Conservation (phyloP, 92 coral and sea anemone genomes). For the Actinernus sp. region DNA sequence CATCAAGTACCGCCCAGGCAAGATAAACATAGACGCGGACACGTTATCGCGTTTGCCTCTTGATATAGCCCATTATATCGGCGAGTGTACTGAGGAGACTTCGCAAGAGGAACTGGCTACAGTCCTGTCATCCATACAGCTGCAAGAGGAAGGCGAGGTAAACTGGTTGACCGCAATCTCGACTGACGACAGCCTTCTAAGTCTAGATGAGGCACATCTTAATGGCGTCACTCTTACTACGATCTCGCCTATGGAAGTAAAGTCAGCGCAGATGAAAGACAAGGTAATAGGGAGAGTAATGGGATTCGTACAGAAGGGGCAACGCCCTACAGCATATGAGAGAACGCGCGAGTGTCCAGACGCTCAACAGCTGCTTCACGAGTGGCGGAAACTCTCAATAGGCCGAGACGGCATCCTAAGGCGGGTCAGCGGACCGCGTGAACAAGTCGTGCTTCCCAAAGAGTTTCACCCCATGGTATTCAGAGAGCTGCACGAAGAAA, state of each 20-base stretch:
- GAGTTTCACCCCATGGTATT: too few species aligned
- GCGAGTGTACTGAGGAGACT: background rate
- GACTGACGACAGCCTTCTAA: background rate
- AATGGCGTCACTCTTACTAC: too few species aligned
- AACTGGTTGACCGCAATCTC: too few species aligned
- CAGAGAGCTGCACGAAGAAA: conserved; percentile 20
- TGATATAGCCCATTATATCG: background rate
- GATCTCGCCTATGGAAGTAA: conserved; percentile 15
- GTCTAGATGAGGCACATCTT: conserved; percentile 5
- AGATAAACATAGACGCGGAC: conserved; percentile 6
- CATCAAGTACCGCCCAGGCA: conserved; percentile 19
- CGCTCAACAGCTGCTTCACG: conserved; percentile 8
- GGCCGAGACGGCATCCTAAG: conserved; percentile 26
- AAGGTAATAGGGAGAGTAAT: conserved; percentile 7
- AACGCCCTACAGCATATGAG: conserved; percentile 5
- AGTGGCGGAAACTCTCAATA: conserved; percentile 24
- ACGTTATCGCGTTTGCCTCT: too few species aligned
- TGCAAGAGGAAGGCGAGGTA: too few species aligned
- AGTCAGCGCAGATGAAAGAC: conserved; percentile 23
- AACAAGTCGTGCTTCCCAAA: conserved; percentile 43
- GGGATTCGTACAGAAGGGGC: background rate
- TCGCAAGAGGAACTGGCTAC: background rate
- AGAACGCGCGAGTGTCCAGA: conserved; percentile 1
- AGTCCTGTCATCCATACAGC: background rate
- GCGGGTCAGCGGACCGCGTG: background rate